These are phyloP conservation scores for Lordiphosa andalusiaca DNA, from an alignment of 2,888 invertebrate genomes.

Conservation along the genomic window DNA sequence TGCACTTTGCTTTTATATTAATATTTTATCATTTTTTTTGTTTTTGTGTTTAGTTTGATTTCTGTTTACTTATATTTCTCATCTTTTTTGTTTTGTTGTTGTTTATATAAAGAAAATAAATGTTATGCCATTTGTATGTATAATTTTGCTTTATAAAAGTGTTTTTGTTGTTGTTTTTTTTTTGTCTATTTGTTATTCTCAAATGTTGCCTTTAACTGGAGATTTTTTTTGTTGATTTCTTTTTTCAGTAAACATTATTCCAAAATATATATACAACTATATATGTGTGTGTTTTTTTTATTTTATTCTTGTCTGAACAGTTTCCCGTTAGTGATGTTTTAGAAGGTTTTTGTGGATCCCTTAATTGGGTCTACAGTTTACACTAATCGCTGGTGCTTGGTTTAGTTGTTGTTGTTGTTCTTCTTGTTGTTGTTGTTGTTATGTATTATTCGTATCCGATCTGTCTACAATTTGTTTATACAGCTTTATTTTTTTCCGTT, in stretches of 20 bases:
- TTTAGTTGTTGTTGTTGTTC: slow-evolving; percentile 39
- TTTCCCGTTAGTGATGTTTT: slow-evolving; percentile 20
- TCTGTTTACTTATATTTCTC: slow-evolving; percentile 30
- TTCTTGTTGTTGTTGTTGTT: slow-evolving; percentile 19
- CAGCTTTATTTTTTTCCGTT: slow-evolving; percentile 47
- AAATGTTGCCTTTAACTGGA: slow-evolving; percentile 42
- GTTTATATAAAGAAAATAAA: slow-evolving; percentile 21
- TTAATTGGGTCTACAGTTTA: slow-evolving; percentile 9
- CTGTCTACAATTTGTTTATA: slow-evolving; percentile 55
- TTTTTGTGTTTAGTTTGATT: slow-evolving; percentile 29
- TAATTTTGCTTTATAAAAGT: slow-evolving; percentile 55
- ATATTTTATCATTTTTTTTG: slow-evolving; percentile 36
- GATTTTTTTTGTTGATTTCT: slow-evolving; percentile 28
- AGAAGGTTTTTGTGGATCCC: slow-evolving; percentile 7
- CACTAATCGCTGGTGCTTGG: slow-evolving; percentile 18
- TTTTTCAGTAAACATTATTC: slow-evolving; percentile 68
- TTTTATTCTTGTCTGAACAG: slow-evolving; percentile 12
- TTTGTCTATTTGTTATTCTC: slow-evolving; percentile 27
- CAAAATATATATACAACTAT: slow-evolving; percentile 71
- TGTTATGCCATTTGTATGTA: slow-evolving; percentile 36
- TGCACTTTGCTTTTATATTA: slow-evolving; percentile 64
- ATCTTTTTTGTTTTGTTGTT: slow-evolving; percentile 16
- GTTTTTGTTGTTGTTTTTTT: slow-evolving; percentile 31
- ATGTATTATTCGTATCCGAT: slow-evolving; percentile 58
- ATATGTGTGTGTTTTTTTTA: slow-evolving; percentile 46